Base-by-base conservation (phyloP, 1,140 invertebrate species). In the Panonychus citri region DNA sequence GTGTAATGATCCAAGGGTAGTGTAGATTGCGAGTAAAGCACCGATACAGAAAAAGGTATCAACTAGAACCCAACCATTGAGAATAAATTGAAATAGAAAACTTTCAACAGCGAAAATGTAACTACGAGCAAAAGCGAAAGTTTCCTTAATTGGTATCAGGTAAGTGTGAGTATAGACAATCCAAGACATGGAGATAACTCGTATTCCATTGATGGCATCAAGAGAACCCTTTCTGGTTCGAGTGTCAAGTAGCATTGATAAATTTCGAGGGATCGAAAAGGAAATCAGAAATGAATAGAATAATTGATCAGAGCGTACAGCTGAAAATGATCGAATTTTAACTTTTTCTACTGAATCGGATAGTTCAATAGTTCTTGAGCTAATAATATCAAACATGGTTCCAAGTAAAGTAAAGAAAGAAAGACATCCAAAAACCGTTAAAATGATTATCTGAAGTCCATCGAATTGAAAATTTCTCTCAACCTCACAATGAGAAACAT, bases 131-230 rank as follows among this genome's bases (percentile, higher is more conserved):
- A 49, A 59, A 3, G 46, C 25, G 42, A 59, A 56, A 19, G 48
- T 53, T 27, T 57, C 56, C 30, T 57, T 57, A 3, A 60, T 52
- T 8, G 55, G 39, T 37, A 58, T 42, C 30, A 59, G 53, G 26
- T 63, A 88, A 0, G 84, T 83, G 67, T 94, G 87, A 0, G 85
- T 87, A 2, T 90, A 75, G 48, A 94, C 84, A 1, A 93, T 83
- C 88, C 88, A 91, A 8, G 78, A 78, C 83, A 90, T 89, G 61
- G 83, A 86, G 40, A 90, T 75, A 0, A 82, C 80, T 4, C 83
- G 73, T 0, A 89, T 70, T 1, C 85, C 84, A 62, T 88, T 84
- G 37, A 88, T 43, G 17, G 53, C 28, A 26, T 46, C 43, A 2
- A 56, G 42, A 13, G 43, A 58, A 51, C 5, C 3, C 12, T 24